phyloP scores from a whole-genome alignment of 2,113 vertebrate species.

The Balaenoptera acutorostrata region DNA sequence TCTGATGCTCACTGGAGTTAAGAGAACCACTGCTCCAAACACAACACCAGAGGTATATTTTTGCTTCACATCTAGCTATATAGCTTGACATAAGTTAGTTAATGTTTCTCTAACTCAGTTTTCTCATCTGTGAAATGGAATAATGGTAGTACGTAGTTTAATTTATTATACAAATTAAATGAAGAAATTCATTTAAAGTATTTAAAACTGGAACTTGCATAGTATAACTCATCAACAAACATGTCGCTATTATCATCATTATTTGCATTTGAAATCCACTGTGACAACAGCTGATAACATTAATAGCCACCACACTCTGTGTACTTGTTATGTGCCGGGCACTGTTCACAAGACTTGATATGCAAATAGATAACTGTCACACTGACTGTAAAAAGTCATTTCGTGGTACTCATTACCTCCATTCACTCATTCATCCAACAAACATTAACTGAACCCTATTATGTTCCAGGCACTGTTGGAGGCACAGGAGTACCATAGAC shows the following conservation, averaged over 20 bases:
- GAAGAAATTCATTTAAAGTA: neutral
- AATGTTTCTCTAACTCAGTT: neutral
- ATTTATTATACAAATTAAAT: neutral
- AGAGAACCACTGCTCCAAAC: neutral
- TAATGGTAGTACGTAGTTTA: neutral
- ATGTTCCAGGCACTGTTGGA: neutral
- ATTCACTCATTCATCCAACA: neutral
- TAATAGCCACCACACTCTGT: neutral
- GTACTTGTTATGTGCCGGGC: neutral
- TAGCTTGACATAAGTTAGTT: neutral
- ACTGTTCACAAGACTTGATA: neutral
- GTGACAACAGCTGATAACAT: neutral
- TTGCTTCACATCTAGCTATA: neutral
- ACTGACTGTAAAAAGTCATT: neutral
- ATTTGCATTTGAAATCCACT: neutral
- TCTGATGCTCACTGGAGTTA: neutral
- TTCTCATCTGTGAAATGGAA: neutral
- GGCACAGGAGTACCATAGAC: neutral
- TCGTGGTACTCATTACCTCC: neutral
- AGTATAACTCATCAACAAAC: neutral
- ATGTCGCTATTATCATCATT: rapidly evolving
- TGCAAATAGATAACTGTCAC: neutral
- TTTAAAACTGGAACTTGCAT: neutral
- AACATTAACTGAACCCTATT: neutral
- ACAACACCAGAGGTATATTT: neutral